Base-by-base conservation (phyloP, 2,113 vertebrate species). In the Fukomys damarensis region DNA sequence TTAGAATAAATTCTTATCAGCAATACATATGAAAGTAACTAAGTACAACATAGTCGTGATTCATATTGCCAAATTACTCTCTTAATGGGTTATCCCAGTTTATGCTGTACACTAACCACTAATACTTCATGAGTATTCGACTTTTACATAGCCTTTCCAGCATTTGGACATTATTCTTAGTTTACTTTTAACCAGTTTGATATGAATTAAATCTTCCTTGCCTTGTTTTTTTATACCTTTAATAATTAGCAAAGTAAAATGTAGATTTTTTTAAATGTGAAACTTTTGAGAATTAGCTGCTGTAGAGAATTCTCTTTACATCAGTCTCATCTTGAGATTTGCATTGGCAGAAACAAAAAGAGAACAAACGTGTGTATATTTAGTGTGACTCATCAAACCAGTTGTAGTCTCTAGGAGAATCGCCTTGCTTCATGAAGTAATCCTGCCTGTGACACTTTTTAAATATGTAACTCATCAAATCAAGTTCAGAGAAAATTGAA, bases 401-500 rank as follows among this genome's bases (percentile, higher is more conserved):
- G 35, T 93, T 84, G 91, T 86, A 96, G 68, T 54, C 52, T 95
- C 41, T 54, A 94, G 82, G 28, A 22, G 87, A 92, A 61, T 96
- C 91, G 76, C 86, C 86, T 92, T 92, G 49, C 65, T 89, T 96
- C 30, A 12, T 95, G 94, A 94, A 94, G 61, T 38, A 24, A 74
- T 93, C 84, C 72, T 97, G 38, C 93, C 93, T 98, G 77, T 88
- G 77, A 95, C 49, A 82, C 46, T 93, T 91, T 74, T 91, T 82
- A 63, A 95, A 65, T 76, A 92, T 86, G 65, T 89, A 95, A 82
- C 82, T 97, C 84, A 97, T 92, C 58, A 88, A 92, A 76, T 92
- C 28, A 96, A 86, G 72, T 94, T 96, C 46, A 80, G 0, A 93
- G 88, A 89, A 94, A 92, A 91, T 43, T 83, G 49, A 79, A 93